Conservation (phyloP, 2,113 vertebrate species). For the Notiomystis cincta region DNA sequence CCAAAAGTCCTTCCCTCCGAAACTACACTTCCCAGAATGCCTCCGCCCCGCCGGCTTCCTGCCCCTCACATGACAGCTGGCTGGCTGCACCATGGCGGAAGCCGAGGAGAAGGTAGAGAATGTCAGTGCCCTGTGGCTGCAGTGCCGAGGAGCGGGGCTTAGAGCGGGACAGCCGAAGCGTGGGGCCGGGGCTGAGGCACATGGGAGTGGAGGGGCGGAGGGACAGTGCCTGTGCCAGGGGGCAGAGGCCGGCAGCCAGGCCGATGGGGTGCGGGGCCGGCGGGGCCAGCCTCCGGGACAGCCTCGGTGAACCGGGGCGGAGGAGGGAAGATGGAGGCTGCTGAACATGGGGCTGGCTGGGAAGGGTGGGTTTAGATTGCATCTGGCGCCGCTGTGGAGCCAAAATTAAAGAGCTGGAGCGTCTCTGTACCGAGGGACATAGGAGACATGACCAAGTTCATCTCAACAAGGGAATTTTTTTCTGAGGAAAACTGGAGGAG, state of each 20-base stretch:
- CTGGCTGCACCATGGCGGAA: conserved; percentile 80
- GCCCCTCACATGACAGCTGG: conserved; percentile 74
- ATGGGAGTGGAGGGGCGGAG: neutral
- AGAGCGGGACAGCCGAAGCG: neutral
- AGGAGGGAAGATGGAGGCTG: neutral
- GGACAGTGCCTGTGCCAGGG: neutral
- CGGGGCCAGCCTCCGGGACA: neutral
- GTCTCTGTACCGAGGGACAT: neutral
- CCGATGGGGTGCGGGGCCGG: neutral
- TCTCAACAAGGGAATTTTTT: neutral
- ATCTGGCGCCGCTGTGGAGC: neutral
- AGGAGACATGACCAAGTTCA: neutral
- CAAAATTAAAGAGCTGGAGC: neutral
- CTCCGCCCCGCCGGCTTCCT: rapidly evolving
- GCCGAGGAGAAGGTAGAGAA: conserved; percentile 78
- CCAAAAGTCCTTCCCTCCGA: rapidly evolving
- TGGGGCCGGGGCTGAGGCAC: neutral
- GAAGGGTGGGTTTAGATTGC: neutral
- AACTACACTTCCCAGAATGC: conserved; percentile 72
- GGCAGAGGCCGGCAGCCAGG: neutral
- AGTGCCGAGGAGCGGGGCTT: neutral
- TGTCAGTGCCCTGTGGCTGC: neutral
- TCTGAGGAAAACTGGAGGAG: neutral
- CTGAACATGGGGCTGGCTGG: too few relatives aligned
- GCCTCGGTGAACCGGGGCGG: neutral